Base-by-base conservation (phyloP, 1,140 invertebrate species). In the Drosophila serrata region DNA sequence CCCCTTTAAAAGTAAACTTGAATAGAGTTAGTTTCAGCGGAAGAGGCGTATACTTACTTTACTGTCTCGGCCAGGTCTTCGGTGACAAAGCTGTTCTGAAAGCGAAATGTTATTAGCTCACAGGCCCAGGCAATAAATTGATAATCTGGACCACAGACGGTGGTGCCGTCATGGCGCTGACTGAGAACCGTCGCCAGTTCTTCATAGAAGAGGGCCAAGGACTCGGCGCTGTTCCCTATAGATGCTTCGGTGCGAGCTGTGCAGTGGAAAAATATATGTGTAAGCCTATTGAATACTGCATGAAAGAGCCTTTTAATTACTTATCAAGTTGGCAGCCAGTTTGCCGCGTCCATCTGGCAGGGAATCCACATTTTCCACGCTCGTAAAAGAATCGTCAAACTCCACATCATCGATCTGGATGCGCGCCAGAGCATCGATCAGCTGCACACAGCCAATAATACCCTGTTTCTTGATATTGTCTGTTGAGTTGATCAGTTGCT, bases 121-220 rank as follows among this genome's bases (percentile, higher is more conserved):
- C 93, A 94, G 31, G 95, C 82, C 95, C 95, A 95, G n/a, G 85
- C 80, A 12, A 96, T 69, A 82, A 96, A 96, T 22, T 94, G 79
- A 74, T 93, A 90, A 81, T 96, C 94, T 39, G 96, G 93, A 6
- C 40, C 43, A 43, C 67, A 93, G 56, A 48, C 91, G 85, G 39
- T 35, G 58, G 67, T 58, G 22, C 49, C 75, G 90, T 87, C 76
- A 93, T 85, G 29, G 91, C 88, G 53, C 8, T 77, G 64, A 24
- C 55, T 67, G 15, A 88, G 93, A 46, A 96, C 92, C 59, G 93
- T 92, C 13, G 95, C 94, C 29, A 97, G 88, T 90, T 96, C 95
- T 93, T 97, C 96, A 90, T 96, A 96, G 84, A 95, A 96, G 19
- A 97, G 93, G 19, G 94, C 95, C 73, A 95, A 92, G 51, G 94